Conservation (phyloP, 2,888 invertebrate species). For the Ommatoiulus sabulosus region DNA sequence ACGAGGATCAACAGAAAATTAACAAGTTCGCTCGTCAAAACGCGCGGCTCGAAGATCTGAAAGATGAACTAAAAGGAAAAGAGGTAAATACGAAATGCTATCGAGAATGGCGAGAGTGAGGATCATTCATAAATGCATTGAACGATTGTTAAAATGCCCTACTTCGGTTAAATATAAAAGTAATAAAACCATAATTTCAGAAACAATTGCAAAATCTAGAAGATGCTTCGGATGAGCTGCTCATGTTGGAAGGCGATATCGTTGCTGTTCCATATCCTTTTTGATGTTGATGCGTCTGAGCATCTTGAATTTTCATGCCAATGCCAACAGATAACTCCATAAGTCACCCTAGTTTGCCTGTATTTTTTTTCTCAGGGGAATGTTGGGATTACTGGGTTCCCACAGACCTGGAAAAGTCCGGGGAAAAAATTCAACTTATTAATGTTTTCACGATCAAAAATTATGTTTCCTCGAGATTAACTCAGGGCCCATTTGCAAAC, state of each 20-base stretch:
- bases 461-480: too few species aligned
- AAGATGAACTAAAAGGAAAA: conserved; percentile 86
- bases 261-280: conserved; percentile 68
- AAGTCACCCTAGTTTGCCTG: too few species aligned
- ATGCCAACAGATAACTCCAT: too few species aligned
- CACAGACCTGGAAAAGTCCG: too few species aligned
- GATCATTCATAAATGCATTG: neutral
- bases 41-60: conserved; percentile 89
- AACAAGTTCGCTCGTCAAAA: conserved; percentile 95
- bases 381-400: too few species aligned
- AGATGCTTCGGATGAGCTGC: conserved; percentile 90
- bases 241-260: conserved; percentile 80
- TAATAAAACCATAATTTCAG: conserved; percentile 66
- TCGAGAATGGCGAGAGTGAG: neutral
- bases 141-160: neutral
- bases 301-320: too few species aligned
- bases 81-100: conserved; percentile 71
- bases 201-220: conserved; percentile 92
- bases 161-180: too few species aligned
- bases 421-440: too few species aligned
- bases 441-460: too few species aligned
- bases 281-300: too few species aligned
- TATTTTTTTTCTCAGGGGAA: too few species aligned
- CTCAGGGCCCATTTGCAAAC: too few species aligned
- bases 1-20: conserved; percentile 97